phyloP scores from a whole-genome alignment of 2,888 invertebrate genomes.

The Platycheirus albimanus region DNA sequence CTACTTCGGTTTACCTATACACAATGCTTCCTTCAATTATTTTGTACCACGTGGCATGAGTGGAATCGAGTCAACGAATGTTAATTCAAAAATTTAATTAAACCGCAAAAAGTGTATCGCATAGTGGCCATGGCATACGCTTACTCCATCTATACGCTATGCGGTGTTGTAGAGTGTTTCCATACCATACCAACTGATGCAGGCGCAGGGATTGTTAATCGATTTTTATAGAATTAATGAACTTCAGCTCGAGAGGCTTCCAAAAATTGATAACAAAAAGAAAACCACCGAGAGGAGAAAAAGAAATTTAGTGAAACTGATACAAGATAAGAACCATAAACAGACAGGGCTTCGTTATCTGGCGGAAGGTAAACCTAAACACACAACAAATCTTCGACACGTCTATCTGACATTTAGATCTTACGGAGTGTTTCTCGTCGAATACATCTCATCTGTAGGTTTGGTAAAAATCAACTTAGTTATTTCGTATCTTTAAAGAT shows the following conservation, averaged over 20 bases:
- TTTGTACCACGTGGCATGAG: conserved; percentile 59
- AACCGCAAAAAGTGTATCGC: conserved; percentile 51
- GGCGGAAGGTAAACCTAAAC: conserved; percentile 50
- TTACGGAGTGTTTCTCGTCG: not conserved
- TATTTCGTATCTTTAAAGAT: conserved; percentile 49
- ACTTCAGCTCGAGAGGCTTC: conserved; percentile 33
- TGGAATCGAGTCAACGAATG: conserved; percentile 30
- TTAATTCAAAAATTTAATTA: conserved; percentile 66
- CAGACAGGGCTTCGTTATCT: conserved; percentile 41
- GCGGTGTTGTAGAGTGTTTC: not conserved
- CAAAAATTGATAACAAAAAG: not conserved
- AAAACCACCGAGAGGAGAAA: not conserved
- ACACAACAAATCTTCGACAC: conserved; percentile 51
- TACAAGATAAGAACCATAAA: conserved; percentile 47
- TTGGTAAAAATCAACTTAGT: conserved; percentile 9
- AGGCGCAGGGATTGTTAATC: conserved; percentile 39
- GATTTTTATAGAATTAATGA: conserved; percentile 70
- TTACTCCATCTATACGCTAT: too few relatives aligned
- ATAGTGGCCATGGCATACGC: not conserved
- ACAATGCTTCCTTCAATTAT: conserved; percentile 56
- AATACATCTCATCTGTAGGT: not conserved
- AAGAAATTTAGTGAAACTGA: conserved; percentile 43
- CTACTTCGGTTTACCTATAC: conserved; percentile 8
- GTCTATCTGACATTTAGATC: conserved; percentile 35
- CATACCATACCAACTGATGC: too few relatives aligned